Evolutionary conservation across 2,113 vertebrate genomes (phyloP), one percentile per base, ranked within the genome.

Genomic region (Gavia stellata): DNA sequence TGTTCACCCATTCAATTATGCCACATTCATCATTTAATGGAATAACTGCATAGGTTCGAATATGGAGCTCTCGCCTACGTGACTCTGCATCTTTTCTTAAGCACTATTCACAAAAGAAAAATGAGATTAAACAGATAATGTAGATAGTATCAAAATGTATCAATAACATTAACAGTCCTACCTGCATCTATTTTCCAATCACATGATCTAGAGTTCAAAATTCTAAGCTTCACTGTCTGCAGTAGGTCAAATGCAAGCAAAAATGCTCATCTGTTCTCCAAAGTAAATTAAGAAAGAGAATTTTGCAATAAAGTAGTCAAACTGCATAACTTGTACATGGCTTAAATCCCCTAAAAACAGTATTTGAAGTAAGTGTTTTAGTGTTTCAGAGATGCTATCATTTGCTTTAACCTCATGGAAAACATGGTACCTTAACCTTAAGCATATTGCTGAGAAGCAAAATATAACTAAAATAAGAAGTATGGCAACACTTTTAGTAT

Each of bases 1-100:
- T 99, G 98, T 99, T 99, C 91, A 99, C 99, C 99, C 99, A 99
- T 95, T 99, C 99, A 68, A 99, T 99, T 93, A 99, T 99, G 65
- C 99, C 99, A 72, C 99, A 99, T 84, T 99, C 99, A 91, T 99
- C 99, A 56, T 99, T 99, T 93, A 99, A 97, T 21, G 99, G 99
- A 93, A 99, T 99, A 95, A 99, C 99, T 28, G 99, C 99, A 1
- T 99, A 99, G 36, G 99, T 99, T 73, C 99, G 98, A 90, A 99
- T 99, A 56, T 99, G 99, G 40, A 99, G 98, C 86, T 99, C 99
- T 97, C 99, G 97, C 90, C 99, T 97, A 62, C 99, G 98, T 38
- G 99, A 99, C 95, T 99, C 99, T 1, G 99, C 99, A 83, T 99
- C 99, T 98, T 99, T 99, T 92, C 99, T 98, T 75, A 99, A 98